A percentile compares a stretch with the other conserved stretches of the same genome.
Evolutionary conservation across 2,797 vertebrate genomes (phyloP).

Genomic region (Sphenodon punctatus): DNA sequence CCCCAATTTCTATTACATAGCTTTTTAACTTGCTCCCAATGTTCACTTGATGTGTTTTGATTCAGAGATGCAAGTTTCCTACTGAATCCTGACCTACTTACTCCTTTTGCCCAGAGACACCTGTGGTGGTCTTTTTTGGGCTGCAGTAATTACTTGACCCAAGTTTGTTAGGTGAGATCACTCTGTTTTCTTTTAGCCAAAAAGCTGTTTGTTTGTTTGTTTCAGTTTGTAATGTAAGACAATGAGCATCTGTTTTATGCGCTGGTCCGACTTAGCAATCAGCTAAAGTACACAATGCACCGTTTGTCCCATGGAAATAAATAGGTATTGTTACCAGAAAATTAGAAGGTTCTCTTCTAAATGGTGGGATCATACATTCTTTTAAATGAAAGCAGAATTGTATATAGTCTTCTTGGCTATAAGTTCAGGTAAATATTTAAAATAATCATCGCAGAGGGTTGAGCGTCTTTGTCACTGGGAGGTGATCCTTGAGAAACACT

Average conservation of each 20-base stretch:
- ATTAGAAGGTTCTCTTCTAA: too few relatives aligned
- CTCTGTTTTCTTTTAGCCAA: not conserved
- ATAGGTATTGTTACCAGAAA: too few relatives aligned
- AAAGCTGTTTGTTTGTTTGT: not conserved
- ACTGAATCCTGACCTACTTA: not conserved
- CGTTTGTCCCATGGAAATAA: too few relatives aligned
- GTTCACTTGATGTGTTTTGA: not conserved
- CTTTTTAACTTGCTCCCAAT: constrained; percentile 6
- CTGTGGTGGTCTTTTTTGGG: constrained; percentile 10
- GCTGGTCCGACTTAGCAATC: too few relatives aligned
- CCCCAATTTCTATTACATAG: not conserved
- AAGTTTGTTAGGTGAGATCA: not conserved
- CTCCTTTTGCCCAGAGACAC: constrained; percentile 25
- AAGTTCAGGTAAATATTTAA: too few relatives aligned
- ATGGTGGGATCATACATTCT: too few relatives aligned
- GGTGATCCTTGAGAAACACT: too few relatives aligned
- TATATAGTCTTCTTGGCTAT: too few relatives aligned
- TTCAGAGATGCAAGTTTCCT: not conserved
- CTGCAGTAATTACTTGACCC: constrained; percentile 15
- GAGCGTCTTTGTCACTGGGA: too few relatives aligned
- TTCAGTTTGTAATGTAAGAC: not conserved
- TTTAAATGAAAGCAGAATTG: too few relatives aligned
- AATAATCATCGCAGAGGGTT: too few relatives aligned
- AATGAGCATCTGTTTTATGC: not conserved
- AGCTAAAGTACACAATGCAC: too few relatives aligned